Evolutionary conservation across 2,888 invertebrate genomes (phyloP), one percentile per base, ranked within the genome.

Genomic region (Lycia hirtaria): DNA sequence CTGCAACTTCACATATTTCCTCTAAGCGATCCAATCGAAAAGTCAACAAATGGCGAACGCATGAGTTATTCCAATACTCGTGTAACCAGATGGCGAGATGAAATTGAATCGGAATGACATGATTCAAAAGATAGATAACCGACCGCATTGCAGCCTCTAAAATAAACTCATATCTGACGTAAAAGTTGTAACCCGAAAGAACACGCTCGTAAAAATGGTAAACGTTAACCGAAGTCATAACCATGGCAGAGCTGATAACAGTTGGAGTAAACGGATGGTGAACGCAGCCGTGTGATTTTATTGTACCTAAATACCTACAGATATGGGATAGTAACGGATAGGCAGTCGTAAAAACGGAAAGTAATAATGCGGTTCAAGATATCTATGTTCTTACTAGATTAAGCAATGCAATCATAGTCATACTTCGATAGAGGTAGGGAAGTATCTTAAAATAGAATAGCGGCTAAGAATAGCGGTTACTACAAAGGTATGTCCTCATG

Each of bases 31-130:
- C 17, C 45, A 32, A 44, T 38, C 49, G 48, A 10, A 26, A 28
- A 41, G 14, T 35, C 48, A 43, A 56, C 35, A 51, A 41, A 47
- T 41, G 28, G 45, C 33, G 30, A 26, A 47, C 14, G 33, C 17
- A 41, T 41, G 47, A 51, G 32, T 45, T 45, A 56, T 50, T 56
- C 22, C 19, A 32, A 44, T 38, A 50, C 30, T 56, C 47, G 30
- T 48, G 52, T 43, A 30, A 37, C 35, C 43, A 48, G 48, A 37
- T 30, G 28, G 12, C 24, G 9, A 35, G 26, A 20, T 26, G 26
- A 57, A 52, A 53, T 53, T 47, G 52, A 43, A 57, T 44, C 32
- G 43, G 43, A 53, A 48, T 44, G 47, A 35, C 47, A 20, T 49
- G 55, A n/a, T n/a, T n/a, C n/a, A n/a, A n/a, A n/a, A n/a, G n/a